These are phyloP conservation scores for Nothobranchius furzeri DNA, from an alignment of 2,113 vertebrate species.

Conservation along the genomic window DNA sequence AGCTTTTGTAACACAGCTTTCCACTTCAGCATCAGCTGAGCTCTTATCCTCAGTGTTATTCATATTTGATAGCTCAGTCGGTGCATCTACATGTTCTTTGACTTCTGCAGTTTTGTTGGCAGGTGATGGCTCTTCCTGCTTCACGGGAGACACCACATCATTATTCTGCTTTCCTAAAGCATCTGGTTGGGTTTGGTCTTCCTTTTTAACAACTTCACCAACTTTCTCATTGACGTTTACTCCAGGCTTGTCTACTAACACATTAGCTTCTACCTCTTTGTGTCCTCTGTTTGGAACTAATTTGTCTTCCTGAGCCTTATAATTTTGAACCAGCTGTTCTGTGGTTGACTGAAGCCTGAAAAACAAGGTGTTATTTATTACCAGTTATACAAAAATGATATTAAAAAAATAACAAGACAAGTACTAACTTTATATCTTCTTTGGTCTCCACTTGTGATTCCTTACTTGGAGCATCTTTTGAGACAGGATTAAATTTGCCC, in stretches of 20 bases:
- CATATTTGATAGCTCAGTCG: neutral
- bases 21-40: neutral
- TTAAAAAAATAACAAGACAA: neutral
- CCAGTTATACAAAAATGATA: neutral
- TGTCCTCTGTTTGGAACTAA: constrained; percentile 5
- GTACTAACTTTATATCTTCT: constrained; percentile 36
- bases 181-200: constrained; percentile 2
- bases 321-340: constrained; percentile 11
- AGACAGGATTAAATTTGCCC: constrained; percentile 13
- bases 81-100: neutral
- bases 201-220: constrained; percentile 8
- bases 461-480: constrained; percentile 11
- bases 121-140: constrained; percentile 10
- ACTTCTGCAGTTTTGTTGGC: constrained; percentile 16
- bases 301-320: constrained; percentile 12
- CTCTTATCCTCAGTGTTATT: neutral
- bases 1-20: constrained; percentile 7
- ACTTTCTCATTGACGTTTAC: neutral
- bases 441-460: constrained; percentile 23
- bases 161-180: constrained; percentile 3
- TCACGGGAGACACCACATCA: neutral
- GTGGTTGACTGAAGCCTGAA: constrained; percentile 23
- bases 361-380: constrained; percentile 24
- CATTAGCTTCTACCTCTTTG: constrained; percentile 5
- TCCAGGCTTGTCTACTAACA: neutral